Percentiles rank a stretch among this genome's conserved stretches.
Evolutionary conservation across 2,888 invertebrate species (phyloP).

Genomic region (Chironomus tentans): DNA sequence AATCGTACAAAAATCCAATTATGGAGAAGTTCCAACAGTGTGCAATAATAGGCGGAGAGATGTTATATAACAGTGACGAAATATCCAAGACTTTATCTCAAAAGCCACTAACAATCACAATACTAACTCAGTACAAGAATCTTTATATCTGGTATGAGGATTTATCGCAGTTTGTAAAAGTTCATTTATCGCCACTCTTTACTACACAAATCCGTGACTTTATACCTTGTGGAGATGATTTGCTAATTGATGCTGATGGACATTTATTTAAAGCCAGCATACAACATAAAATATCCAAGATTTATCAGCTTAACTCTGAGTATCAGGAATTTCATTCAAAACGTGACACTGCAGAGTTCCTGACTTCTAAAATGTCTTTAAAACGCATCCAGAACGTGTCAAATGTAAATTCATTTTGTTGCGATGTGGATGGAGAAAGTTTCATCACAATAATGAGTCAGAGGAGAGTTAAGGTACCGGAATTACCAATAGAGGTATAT

Average conservation of each 20-base stretch:
- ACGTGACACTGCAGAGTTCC: neutral
- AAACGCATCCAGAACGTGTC: slow-evolving; percentile 2
- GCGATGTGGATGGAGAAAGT: slow-evolving; percentile 9
- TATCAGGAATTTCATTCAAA: slow-evolving; percentile 14
- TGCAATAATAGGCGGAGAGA: slow-evolving; percentile 47
- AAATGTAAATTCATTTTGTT: neutral
- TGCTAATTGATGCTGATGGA: slow-evolving; percentile 37
- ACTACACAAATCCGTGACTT: slow-evolving; percentile 36
- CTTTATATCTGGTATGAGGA: slow-evolving; percentile 41
- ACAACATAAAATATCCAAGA: neutral
- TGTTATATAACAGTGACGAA: slow-evolving; percentile 11
- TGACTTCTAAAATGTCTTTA: neutral
- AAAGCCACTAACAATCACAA: slow-evolving; percentile 35
- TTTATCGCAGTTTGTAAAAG: slow-evolving; percentile 39
- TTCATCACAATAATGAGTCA: slow-evolving; percentile 11
- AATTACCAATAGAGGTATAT: neutral
- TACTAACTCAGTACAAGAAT: slow-evolving; percentile 38
- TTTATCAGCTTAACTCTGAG: neutral
- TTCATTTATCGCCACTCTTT: slow-evolving; percentile 35
- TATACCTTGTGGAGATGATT: slow-evolving; percentile 35
- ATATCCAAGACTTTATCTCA: slow-evolving; percentile 23
- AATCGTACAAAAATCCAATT: slow-evolving; percentile 19
- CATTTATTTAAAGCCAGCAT: neutral
- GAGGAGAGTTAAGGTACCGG: neutral
- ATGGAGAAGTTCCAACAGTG: slow-evolving; percentile 40